These are phyloP conservation scores for Gallinago jamesoni DNA, from an alignment of 2,113 vertebrate genomes.

Conservation along the genomic window DNA sequence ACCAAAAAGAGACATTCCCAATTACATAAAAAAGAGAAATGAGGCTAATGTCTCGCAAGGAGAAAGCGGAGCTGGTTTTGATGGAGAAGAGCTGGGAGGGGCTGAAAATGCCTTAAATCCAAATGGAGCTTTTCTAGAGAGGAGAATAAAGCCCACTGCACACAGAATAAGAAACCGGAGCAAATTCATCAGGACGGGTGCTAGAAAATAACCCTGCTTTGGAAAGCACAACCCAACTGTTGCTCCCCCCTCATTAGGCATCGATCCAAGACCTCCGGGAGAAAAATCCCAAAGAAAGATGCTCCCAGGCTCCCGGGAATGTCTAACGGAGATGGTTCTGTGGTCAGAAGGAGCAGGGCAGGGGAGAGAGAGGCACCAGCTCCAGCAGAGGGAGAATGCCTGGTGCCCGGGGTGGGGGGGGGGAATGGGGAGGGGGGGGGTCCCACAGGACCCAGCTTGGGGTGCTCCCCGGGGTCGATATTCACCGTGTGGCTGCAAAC, in stretches of 20 bases:
- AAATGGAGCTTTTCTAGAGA: neutral
- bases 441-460: accelerated
- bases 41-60: neutral
- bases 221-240: neutral
- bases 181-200: neutral
- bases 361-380: neutral
- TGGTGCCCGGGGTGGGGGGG: neutral
- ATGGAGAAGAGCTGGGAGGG: neutral
- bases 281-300: neutral
- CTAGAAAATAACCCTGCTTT: neutral
- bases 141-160: neutral
- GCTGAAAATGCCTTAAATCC: neutral
- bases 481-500: accelerated
- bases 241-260: neutral
- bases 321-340: too few species aligned
- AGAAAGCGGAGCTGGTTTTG: neutral
- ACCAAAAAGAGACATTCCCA: neutral
- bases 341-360: neutral
- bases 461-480: neutral
- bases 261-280: neutral
- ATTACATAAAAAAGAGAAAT: neutral
- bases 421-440: neutral
- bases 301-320: neutral
- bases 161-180: neutral
- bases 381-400: too few species aligned